phyloP scores from a whole-genome alignment of 2,113 vertebrate species.

The Drymodes brunneopygia region DNA sequence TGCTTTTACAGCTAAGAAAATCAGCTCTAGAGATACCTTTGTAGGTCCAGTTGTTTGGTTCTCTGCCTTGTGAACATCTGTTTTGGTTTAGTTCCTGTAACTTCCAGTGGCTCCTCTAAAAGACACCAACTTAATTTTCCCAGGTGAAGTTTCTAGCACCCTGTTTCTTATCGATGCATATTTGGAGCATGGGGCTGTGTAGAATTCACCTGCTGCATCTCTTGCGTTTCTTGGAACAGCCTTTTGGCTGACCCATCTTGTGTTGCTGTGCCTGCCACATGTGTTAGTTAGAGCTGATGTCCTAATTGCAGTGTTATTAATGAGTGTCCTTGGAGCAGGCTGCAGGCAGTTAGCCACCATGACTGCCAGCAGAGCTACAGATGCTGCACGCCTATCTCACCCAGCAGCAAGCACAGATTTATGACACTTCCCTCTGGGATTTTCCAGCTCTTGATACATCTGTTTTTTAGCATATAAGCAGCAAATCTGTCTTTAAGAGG shows the following conservation, averaged over 20 bases:
- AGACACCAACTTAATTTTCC: not conserved
- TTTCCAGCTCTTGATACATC: not conserved
- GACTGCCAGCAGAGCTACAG: not conserved
- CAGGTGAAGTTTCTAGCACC: not conserved
- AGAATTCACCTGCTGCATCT: not conserved
- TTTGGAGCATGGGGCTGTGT: not conserved
- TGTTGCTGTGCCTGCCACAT: not conserved
- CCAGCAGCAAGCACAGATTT: not conserved
- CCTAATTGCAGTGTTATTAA: fast-evolving
- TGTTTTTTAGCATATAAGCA: not conserved
- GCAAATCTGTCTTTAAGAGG: not conserved
- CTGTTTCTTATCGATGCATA: not conserved
- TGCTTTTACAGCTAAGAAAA: not conserved
- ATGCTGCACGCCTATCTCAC: not conserved
- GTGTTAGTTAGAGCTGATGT: not conserved
- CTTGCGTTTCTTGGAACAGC: not conserved
- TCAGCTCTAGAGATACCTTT: not conserved
- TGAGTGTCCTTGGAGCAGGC: not conserved
- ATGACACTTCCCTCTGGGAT: not conserved
- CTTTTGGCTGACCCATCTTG: not conserved
- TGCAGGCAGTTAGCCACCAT: not conserved
- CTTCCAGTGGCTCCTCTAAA: not conserved
- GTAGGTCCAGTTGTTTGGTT: not conserved
- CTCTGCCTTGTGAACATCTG: not conserved
- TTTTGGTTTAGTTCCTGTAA: not conserved